Base-by-base conservation (phyloP, 2,113 vertebrate species). In the Hystrix cristata region DNA sequence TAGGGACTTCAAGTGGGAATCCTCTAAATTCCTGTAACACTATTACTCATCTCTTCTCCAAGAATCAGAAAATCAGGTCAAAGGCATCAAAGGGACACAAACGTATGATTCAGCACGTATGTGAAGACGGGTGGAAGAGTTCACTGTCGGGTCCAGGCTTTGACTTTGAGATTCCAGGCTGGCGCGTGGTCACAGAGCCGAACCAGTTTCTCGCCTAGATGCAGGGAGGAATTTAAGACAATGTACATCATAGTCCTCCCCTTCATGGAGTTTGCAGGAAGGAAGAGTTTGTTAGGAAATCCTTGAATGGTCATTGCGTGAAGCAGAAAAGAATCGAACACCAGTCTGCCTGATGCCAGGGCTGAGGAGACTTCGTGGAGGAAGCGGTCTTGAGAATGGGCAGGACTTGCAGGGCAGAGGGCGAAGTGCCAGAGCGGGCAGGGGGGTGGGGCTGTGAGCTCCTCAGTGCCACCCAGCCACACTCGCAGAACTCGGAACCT, bases 11-110 rank as follows among this genome's bases (percentile, higher is more conserved):
- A 48, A 72, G 64, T 46, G 62, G 74, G 74, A 78, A 92, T 88
- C 15, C n/a, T 90, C 87, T 84, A 90, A 93, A 64, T 87, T 96
- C 59, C 86, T 80, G 34, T 82, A 91, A 85, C 12, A 15, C 83
- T 55, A 34, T 78, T 80, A 90, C 43, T 94, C 84, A 78, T 74
- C 18, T 60, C 31, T 94, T 94, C 93, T 74, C 81, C 10, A 81
- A 84, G 87, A 95, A 53, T 64, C 80, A 82, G 64, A 92, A 92
- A 67, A 43, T n/a, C 31, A 67, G 34, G 65, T 53, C 67, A 82
- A 69, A 4, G 31, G 7, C 71, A 83, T 79, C 62, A 90, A 72
- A 78, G 55, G 21, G 21, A 29, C 38, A 74, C n/a, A 59, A 59
- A n/a, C 15, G 21, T 16, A 7, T 27, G 34, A 65, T 57, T 23